Evolutionary conservation across 1,140 invertebrate genomes (phyloP), one percentile per base, ranked within the genome.

Genomic region (Dreissena rostriformis): DNA sequence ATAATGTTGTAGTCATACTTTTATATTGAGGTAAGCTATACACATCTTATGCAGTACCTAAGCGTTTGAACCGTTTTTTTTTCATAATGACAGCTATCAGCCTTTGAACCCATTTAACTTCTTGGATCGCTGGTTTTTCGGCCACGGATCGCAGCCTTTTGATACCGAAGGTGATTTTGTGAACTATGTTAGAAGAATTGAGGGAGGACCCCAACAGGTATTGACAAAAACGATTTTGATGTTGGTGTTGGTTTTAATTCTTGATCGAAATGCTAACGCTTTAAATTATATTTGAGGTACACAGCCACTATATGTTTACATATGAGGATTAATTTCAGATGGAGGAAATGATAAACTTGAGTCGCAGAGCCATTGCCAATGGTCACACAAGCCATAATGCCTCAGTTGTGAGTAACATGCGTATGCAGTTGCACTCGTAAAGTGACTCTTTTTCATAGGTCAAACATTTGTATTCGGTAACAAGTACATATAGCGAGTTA

Each of bases 51-150:
- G 39, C 4, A 39, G 8, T 39, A 39, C 39, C 8, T 39, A 39
- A 39, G 2, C 8, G 2, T 39, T 8, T 39, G 2, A 39, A 39
- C 2, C 8, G 8, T 39, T 39, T 39, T 39, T 19, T 61, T n/a
- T 5, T 57, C 63, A 65, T 65, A 5, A 2, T 85, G 86, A 28
- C 72, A 91, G 90, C 22, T 89, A 87, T 77, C 73, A 78, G 12
- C 55, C 87, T 14, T 53, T 90, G n/a, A 91, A 89, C 61, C 90
- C 90, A 8, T 65, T 91, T 49, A 90, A 87, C 57, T 91, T 91
- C 67, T 72, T 90, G 39, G 90, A 90, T 53, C 86, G 84, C 0
- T 79, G 78, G 39, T 84, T 82, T 5, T 68, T 72, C n/a, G 61
- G 19, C 17, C 65, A 86, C 26, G 73, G 55, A 22, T 65, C 28